Conservation (phyloP, 2,113 vertebrate genomes). For the Amphilophus citrinellus region DNA sequence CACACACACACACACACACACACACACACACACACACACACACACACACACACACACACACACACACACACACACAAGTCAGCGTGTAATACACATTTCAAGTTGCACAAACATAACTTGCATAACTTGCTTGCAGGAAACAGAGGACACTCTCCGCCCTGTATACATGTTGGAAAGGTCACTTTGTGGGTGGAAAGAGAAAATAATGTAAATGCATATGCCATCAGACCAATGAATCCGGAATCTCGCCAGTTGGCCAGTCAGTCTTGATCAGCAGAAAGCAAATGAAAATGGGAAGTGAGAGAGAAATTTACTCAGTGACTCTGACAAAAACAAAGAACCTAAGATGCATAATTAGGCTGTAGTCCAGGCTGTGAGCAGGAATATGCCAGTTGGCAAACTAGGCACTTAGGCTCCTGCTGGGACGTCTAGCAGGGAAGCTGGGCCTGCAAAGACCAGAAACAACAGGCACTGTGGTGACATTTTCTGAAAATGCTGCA, state of each 20-base stretch:
- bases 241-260: constrained; percentile 49
- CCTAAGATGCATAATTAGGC: constrained; percentile 66
- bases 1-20: background rate
- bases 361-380: constrained; percentile 50
- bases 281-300: constrained; percentile 53
- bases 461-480: constrained; percentile 37
- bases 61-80: background rate
- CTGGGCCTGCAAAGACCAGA: constrained; percentile 43
- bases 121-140: background rate
- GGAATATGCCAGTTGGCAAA: constrained; percentile 67
- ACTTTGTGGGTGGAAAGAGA: constrained; percentile 44
- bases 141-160: constrained; percentile 10
- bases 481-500: constrained; percentile 27
- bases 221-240: constrained; percentile 40
- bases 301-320: constrained; percentile 56
- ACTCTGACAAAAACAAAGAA: constrained; percentile 62
- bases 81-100: constrained; percentile 22
- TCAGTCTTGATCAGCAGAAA: constrained; percentile 51
- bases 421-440: constrained; percentile 50
- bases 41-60: background rate
- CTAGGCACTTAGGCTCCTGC: constrained; percentile 49
- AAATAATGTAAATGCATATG: constrained; percentile 55
- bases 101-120: constrained; percentile 6
- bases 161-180: constrained; percentile 39
- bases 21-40: background rate